Evolutionary conservation across 2,113 vertebrate genomes (phyloP).

Genomic region (Acrocephalus kingi): DNA sequence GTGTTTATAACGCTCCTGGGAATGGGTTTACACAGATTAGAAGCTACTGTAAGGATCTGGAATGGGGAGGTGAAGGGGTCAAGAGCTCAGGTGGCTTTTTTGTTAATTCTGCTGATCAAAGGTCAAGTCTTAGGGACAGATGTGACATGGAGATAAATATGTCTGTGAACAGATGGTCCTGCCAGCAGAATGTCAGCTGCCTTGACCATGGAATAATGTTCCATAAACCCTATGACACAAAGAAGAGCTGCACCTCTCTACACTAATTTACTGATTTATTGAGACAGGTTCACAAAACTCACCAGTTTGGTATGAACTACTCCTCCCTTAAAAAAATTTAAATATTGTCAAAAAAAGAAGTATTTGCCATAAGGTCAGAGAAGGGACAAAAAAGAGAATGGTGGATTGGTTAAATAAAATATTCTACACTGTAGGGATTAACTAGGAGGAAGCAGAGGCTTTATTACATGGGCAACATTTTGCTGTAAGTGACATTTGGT

Average conservation of each 20-base stretch:
- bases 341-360: background rate
- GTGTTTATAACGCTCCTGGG: background rate
- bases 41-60: slow-evolving; percentile 20
- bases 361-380: background rate
- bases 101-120: slow-evolving; percentile 25
- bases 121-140: slow-evolving; percentile 35
- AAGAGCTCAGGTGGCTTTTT: slow-evolving; percentile 52
- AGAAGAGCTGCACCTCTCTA: background rate
- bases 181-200: slow-evolving; percentile 22
- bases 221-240: background rate
- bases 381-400: background rate
- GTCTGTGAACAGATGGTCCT: slow-evolving; percentile 39
- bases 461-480: background rate
- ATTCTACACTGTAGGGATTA: background rate
- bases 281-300: background rate
- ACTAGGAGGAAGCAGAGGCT: background rate
- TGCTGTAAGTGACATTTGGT: background rate
- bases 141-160: slow-evolving; percentile 36
- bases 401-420: background rate
- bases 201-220: slow-evolving; percentile 21
- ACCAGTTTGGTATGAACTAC: background rate
- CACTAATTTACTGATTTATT: background rate
- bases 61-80: slow-evolving; percentile 30
- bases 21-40: background rate
- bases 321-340: background rate